Evolutionary conservation across 2,888 invertebrate species (phyloP).

Genomic region (Acholoe squamosa): DNA sequence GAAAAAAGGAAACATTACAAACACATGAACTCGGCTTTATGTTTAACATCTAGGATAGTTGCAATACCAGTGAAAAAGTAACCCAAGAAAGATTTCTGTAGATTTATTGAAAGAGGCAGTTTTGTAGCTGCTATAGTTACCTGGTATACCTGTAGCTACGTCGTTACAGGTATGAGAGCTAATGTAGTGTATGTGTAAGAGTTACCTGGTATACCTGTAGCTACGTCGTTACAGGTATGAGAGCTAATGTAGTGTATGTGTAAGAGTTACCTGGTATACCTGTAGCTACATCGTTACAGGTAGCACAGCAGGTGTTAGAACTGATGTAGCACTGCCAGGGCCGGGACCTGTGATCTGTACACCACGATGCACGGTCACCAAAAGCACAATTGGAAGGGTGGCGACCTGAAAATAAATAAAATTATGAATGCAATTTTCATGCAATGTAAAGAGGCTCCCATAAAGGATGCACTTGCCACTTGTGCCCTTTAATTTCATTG

Average conservation of each 20-base stretch:
- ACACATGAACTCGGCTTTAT: too few relatives aligned
- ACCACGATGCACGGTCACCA: conserved; percentile 59
- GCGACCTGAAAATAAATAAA: conserved; percentile 39
- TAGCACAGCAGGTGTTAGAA: conserved; percentile 57
- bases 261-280: conserved; percentile 57
- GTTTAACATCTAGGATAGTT: too few relatives aligned
- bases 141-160: conserved; percentile 53
- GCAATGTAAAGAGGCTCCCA: too few relatives aligned
- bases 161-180: conserved; percentile 65
- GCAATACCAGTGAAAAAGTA: too few relatives aligned
- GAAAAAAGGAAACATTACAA: too few relatives aligned
- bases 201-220: conserved; percentile 62
- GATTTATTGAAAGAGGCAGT: too few relatives aligned
- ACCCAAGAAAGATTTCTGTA: too few relatives aligned
- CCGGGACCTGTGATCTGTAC: conserved; percentile 7
- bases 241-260: conserved; percentile 63
- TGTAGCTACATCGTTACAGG: conserved; percentile 52
- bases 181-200: neutral
- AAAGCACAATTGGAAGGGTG: neutral
- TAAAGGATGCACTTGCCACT: too few relatives aligned
- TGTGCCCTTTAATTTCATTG: too few relatives aligned
- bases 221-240: conserved; percentile 50
- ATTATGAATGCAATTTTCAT: too few relatives aligned
- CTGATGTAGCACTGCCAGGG: conserved; percentile 54
- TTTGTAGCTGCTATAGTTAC: conserved; percentile 41